Percentiles rank a stretch among this genome's conserved stretches.
These are phyloP conservation scores for Falco biarmicus DNA, from an alignment of 2,797 vertebrate species.

Conservation along the genomic window DNA sequence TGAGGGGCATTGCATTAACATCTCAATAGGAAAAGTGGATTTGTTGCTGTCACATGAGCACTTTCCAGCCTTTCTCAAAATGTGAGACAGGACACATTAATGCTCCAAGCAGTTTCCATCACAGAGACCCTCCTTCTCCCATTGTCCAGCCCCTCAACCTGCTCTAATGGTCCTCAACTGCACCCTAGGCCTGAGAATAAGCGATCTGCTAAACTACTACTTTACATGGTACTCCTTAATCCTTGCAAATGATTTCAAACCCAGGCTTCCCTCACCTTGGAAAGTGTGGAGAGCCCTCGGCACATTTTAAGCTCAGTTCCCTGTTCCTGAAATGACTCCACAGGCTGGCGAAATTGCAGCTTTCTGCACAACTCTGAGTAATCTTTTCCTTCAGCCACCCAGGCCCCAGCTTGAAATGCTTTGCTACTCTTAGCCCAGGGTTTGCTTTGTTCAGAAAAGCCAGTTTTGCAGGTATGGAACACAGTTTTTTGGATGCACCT, in stretches of 20 bases:
- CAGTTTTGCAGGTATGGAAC: neutral
- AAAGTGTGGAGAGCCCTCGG: neutral
- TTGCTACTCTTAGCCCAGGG: neutral
- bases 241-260: neutral
- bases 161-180: neutral
- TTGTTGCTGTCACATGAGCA: neutral
- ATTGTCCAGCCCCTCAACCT: neutral
- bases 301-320: neutral
- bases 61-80: neutral
- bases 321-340: neutral
- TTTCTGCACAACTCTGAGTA: neutral
- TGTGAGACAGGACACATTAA: neutral
- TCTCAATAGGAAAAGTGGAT: neutral
- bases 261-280: neutral
- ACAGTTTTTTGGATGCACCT: neutral
- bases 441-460: neutral
- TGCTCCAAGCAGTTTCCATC: neutral
- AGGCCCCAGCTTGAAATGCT: neutral
- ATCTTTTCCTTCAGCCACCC: neutral
- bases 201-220: neutral
- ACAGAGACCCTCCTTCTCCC: neutral
- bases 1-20: neutral
- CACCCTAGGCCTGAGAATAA: constrained; percentile 7
- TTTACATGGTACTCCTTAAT: neutral
- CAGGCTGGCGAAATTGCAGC: neutral